These are phyloP conservation scores for Eudyptes chrysolophus DNA, from an alignment of 2,113 vertebrate species.

Conservation along the genomic window DNA sequence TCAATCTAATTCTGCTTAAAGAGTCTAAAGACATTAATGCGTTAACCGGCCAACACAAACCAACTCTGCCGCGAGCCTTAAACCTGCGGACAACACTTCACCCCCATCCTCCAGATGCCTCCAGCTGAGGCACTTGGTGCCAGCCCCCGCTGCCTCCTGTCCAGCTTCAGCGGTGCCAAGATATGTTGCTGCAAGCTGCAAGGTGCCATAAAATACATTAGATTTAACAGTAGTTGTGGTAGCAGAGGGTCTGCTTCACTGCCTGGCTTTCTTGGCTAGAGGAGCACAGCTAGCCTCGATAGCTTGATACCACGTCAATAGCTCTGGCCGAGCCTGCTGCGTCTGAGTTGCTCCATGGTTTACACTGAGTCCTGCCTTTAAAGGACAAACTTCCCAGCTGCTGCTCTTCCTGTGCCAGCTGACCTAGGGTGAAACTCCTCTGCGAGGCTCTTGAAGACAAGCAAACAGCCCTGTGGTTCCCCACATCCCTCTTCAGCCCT, in stretches of 20 bases:
- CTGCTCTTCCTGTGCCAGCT: background rate
- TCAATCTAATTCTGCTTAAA: background rate
- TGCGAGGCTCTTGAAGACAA: background rate
- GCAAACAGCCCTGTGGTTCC: background rate
- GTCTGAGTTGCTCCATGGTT: background rate
- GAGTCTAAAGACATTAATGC: background rate
- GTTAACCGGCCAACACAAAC: background rate
- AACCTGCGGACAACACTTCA: background rate
- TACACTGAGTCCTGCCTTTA: background rate
- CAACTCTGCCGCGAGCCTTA: background rate
- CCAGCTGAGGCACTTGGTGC: background rate
- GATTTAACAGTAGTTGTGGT: background rate
- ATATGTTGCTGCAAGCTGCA: background rate
- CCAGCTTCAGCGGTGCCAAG: background rate
- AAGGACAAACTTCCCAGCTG: background rate
- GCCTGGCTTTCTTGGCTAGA: background rate
- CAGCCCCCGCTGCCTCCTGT: background rate
- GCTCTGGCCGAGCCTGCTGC: rapidly evolving
- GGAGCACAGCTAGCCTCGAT: background rate
- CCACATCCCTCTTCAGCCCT: background rate
- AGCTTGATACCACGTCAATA: rapidly evolving
- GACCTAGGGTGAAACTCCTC: background rate
- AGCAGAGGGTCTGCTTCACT: background rate
- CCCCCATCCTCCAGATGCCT: background rate
- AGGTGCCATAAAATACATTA: background rate